Evolutionary conservation across 2,113 vertebrate species (phyloP), one percentile per base, ranked within the genome.

Genomic region (Noctilio leporinus): DNA sequence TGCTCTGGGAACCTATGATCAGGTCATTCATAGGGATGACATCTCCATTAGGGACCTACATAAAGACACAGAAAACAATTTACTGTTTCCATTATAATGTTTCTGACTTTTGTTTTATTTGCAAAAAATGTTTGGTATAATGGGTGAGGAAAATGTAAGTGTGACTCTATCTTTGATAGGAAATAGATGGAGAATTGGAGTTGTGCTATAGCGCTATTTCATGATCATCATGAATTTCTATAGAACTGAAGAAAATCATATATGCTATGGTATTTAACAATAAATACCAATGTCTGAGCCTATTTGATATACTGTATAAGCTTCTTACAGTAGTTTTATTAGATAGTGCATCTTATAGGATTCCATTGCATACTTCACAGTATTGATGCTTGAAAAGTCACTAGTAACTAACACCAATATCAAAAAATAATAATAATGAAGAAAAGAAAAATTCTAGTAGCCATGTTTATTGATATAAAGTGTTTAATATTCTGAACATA

Each of bases 401-500:
- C 35, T 87, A 70, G 47, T 72, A 94, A 77, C 40, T 70, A 90
- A 33, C 12, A 85, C 24, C 19, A 14, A 12, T 38, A 28, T 40
- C 30, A 72, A 72, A 89, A 20, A 28, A 22, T 47, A 90, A 62
- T 88, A 73, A 53, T 24, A 40, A 8, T 35, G 7, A 5, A 43
- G 26, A 43, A 45, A 70, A 57, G 14, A 70, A 59, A 76, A 28
- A 30, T 64, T 53, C 38, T 43, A 11, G 49, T 35, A 14, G 11
- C 43, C 77, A 7, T 70, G 20, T 19, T 82, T 93, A 78, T 35
- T 82, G 62, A 84, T 86, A 83, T 83, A 62, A 92, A 92, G 53
- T 94, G 22, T 5, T 92, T 93, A 51, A 33, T 85, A 82, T 86
- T 96, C 75, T 94, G 28, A 65, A 88, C 28, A 82, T 15, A 49